Base-by-base conservation (phyloP, 2,888 invertebrate species). In the Lasioglossum lativentre region DNA sequence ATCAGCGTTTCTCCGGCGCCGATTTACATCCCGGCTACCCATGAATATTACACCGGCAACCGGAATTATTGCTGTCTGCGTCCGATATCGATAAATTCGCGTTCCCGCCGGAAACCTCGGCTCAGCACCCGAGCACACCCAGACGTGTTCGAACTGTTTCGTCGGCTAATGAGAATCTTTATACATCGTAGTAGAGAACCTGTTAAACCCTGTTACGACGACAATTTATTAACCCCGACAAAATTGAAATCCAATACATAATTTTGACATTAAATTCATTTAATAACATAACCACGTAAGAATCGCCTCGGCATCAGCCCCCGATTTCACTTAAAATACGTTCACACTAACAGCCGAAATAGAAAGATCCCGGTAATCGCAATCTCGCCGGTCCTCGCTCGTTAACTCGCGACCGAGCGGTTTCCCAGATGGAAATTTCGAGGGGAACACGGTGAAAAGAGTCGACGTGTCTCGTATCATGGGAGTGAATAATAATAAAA, bases 401-500 rank as follows among this genome's bases (percentile, higher is more conserved):
- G 63, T 63, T 30, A 30, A 63, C 16, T 27, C 38, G 23, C 30
- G n/a, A 56, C 56, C 56, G 12, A 56, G 56, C 63, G 63, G 30
- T 79, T 68, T 30, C 6, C 63, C 30, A 6, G 30, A 63, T 63
- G 16, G 63, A 63, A 63, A 56, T 56, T 63, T 30, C 42, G 42
- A n/a, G 34, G 23, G 19, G 30, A 14, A 42, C 63, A 16, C 73
- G 40, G n/a, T 38, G 52, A 68, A 56, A 83, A 30, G 63, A 34
- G 16, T 19, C 45, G 38, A 8, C n/a, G 27, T 16, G 16, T 10
- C 10, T 16, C 63, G 27, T 75, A 82, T 75, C 66, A 30, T 16
- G 30, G 45, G 63, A 16, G 16, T 56, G 73, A 73, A 59, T 83
- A 63, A 78, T 83, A 74, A 59, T 78, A 83, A 70, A 84, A 73